A percentile compares a stretch with the other conserved stretches of the same genome.
Conservation (phyloP, 2,797 vertebrate species). For the Gallirallus australis region DNA sequence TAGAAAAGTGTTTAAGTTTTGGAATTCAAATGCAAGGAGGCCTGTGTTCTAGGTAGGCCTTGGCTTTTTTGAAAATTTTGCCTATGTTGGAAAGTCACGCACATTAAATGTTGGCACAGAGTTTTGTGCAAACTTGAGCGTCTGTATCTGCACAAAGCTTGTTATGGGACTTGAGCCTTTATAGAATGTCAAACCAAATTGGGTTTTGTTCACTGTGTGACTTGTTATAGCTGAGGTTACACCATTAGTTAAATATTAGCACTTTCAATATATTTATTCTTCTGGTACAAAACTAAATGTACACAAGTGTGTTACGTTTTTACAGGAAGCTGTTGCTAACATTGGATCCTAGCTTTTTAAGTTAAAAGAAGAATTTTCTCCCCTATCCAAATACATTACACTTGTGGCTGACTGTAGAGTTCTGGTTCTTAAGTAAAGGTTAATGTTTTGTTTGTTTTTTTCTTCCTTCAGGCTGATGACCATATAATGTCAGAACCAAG, state of each 20-base stretch:
- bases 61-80: neutral
- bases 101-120: neutral
- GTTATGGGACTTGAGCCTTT: neutral
- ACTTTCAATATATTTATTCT: neutral
- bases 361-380: neutral
- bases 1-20: neutral
- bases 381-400: neutral
- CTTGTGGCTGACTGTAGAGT: neutral
- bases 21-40: neutral
- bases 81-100: rapidly evolving
- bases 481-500: conserved; percentile 85
- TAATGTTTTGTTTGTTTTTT: neutral
- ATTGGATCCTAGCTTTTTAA: neutral
- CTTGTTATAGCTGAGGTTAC: neutral
- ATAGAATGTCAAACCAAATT: neutral
- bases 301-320: neutral
- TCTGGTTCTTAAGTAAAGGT: neutral
- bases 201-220: neutral
- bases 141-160: neutral
- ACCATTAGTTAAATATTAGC: neutral
- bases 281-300: neutral
- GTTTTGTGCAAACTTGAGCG: neutral
- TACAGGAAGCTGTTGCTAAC: neutral
- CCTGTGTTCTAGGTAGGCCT: neutral
- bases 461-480: conserved; percentile 83